These are phyloP conservation scores for Drosophila nebulosa DNA, from an alignment of 1,140 invertebrate species.

Conservation along the genomic window DNA sequence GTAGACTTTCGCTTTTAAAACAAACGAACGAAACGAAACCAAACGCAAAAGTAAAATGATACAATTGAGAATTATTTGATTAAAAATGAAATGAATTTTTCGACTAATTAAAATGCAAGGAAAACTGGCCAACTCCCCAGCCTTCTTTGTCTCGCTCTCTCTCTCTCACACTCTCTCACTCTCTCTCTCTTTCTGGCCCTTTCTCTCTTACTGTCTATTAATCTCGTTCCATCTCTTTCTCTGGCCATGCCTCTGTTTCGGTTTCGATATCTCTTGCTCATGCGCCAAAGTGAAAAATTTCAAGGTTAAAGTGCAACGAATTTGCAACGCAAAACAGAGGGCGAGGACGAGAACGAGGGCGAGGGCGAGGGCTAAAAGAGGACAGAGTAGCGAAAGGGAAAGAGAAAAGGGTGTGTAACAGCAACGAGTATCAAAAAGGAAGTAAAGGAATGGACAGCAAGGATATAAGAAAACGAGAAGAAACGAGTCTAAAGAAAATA, in stretches of 20 bases:
- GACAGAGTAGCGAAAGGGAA: too few relatives aligned
- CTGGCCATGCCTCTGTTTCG: background rate
- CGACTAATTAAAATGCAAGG: background rate
- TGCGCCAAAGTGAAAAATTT: constrained; percentile 65
- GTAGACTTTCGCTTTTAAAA: constrained; percentile 70
- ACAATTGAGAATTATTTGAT: constrained; percentile 23
- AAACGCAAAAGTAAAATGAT: background rate
- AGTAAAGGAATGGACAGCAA: background rate
- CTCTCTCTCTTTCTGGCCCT: background rate
- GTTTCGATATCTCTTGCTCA: constrained; percentile 33
- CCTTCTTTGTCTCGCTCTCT: constrained; percentile 8
- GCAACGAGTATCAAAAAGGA: background rate
- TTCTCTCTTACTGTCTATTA: too few relatives aligned
- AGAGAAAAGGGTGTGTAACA: constrained; percentile 1
- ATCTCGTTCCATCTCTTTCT: background rate
- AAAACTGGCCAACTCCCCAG: background rate
- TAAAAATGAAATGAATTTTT: constrained; percentile 36
- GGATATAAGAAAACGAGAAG: background rate
- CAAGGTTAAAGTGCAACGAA: constrained; percentile 81
- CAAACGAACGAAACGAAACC: background rate
- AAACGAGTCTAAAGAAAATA: background rate
- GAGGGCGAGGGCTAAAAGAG: background rate
- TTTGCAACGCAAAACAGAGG: constrained; percentile 61
- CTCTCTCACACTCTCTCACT: background rate
- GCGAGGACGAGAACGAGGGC: background rate